Base-by-base conservation (phyloP, 1,140 invertebrate genomes). In the Meteorus sp. region DNA sequence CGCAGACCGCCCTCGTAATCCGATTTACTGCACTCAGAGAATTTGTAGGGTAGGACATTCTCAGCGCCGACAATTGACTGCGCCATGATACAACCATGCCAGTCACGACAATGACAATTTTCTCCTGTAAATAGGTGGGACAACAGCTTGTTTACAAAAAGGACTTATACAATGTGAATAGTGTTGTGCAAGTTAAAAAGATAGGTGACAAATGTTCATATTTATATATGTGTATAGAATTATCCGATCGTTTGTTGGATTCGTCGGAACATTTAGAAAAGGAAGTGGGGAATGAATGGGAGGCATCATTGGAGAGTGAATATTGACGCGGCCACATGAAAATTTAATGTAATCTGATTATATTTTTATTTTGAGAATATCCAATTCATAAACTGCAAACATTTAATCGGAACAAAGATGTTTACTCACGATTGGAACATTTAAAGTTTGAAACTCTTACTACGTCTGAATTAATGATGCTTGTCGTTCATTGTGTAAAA, bases 1-100 rank as follows among this genome's bases (percentile, higher is more conserved):
- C 88, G 84, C 50, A 95, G 82, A 63, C 87, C 84, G 67, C 90
- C 87, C 71, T 91, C 89, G 74, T 95, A 95, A 76, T 94, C 92
- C 35, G 88, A 84, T 77, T 88, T 85, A 70, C 90, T 93, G 79
- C 93, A 95, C 63, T 93, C 89, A 27, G 91, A 93, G 78, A 95
- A 95, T 80, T 93, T 94, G 81, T 95, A 95, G 1, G 94, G 94
- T 73, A 95, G 93, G 25, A 94, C 91, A 75, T 93, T 93, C 73
- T 95, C 91, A 67, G 89, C 80, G 25, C 93, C 93, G 15, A 94
- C 89, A 68, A 97, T 94, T 39, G 90, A 91, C 79, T 93, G 90
- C 33, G 90, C 89, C 94, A 97, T 97, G 71, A 97, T 95, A 78
- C 94, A 97, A 41, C 94, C 94, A 78, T 95, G 94, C 93, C 93